Evolutionary conservation across 1,140 invertebrate species (phyloP).

Genomic region (Lethocerus indicus): DNA sequence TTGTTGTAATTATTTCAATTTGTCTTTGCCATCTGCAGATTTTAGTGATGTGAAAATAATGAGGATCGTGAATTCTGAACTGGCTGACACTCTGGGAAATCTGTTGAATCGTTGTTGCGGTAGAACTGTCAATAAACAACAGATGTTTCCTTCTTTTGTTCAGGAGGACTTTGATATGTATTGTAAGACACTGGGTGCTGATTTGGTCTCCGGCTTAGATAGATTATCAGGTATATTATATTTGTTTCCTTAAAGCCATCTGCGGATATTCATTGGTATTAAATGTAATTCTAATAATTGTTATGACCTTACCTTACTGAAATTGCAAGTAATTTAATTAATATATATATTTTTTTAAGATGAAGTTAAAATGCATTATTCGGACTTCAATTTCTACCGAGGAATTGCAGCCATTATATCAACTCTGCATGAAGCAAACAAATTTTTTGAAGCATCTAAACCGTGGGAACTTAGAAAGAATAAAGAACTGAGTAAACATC

Average conservation of each 20-base stretch:
- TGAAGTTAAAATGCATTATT: constrained; percentile 45
- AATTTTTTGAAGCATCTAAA: constrained; percentile 65
- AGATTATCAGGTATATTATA: constrained; percentile 10
- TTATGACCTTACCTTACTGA: neutral
- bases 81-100: constrained; percentile 88
- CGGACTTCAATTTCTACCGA: constrained; percentile 66
- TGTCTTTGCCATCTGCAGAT: no score
- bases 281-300: neutral
- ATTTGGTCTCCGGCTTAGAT: constrained; percentile 5
- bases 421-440: constrained; percentile 58
- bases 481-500: constrained; percentile 27
- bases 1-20: neutral
- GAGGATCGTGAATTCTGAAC: constrained; percentile 70
- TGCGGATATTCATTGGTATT: neutral
- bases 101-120: constrained; percentile 65
- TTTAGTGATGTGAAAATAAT: constrained; percentile 64
- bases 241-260: neutral
- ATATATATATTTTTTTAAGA: constrained; percentile 24
- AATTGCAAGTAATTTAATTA: neutral
- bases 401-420: constrained; percentile 61
- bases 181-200: constrained; percentile 13
- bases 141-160: constrained; percentile 47
- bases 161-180: constrained; percentile 24
- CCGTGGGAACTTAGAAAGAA: constrained; percentile 73
- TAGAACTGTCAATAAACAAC: constrained; percentile 55